Evolutionary conservation across 2,797 vertebrate species (phyloP).

Genomic region (Pelodytes ibericus): DNA sequence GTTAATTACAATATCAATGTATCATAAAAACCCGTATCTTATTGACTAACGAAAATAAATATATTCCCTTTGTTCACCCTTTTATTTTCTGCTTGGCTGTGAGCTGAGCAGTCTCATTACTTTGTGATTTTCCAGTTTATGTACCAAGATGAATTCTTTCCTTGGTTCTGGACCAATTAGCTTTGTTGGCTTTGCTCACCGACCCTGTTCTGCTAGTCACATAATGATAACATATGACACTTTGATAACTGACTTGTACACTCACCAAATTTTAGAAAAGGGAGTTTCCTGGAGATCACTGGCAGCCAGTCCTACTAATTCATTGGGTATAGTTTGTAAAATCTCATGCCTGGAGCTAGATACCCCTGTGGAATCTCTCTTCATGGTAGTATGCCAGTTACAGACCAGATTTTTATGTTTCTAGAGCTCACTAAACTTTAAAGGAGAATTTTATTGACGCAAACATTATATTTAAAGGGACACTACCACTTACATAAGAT

Average conservation of each 20-base stretch:
- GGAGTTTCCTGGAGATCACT: background rate
- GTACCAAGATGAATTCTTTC: background rate
- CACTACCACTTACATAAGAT: no score
- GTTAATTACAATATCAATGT: no score
- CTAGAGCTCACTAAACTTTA: no score
- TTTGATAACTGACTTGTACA: background rate
- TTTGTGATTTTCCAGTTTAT: slow-evolving; percentile 9
- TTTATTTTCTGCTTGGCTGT: background rate
- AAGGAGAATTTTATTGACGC: no score
- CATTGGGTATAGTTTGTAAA: background rate
- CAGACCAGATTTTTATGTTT: no score
- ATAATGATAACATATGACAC: slow-evolving; percentile 7
- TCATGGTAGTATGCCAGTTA: no score
- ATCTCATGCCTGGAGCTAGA: no score
- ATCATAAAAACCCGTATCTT: no score
- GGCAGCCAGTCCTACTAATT: background rate
- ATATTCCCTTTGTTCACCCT: no score
- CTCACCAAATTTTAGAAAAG: slow-evolving; percentile 2
- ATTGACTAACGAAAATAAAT: no score
- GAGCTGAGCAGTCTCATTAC: slow-evolving; percentile 6
- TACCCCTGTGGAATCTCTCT: no score
- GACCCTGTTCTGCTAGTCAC: background rate
- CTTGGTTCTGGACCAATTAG: background rate
- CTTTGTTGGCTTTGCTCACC: background rate
- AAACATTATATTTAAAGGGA: no score